These are phyloP conservation scores for Alauda arvensis DNA, from an alignment of 2,797 vertebrate genomes.

Conservation along the genomic window DNA sequence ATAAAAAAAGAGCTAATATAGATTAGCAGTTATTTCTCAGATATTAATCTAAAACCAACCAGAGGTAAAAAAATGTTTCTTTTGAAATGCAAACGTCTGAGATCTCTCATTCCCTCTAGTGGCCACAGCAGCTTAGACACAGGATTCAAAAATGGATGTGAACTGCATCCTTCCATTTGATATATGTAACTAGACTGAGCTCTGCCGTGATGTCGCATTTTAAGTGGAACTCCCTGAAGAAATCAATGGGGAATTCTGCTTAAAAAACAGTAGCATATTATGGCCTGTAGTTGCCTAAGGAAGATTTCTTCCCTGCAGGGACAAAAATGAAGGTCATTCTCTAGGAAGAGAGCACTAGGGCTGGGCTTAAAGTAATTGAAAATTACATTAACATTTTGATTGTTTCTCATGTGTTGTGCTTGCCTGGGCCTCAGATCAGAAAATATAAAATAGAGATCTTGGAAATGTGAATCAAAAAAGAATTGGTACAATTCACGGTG, in stretches of 20 bases:
- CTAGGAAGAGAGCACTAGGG: background rate
- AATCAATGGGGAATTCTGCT: constrained; percentile 46
- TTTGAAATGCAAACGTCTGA: background rate
- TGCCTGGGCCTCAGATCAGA: background rate
- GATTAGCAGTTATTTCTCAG: background rate
- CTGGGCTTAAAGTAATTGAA: constrained; percentile 37
- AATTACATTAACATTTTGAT: constrained; percentile 54
- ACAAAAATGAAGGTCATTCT: constrained; percentile 50
- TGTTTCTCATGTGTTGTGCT: constrained; percentile 8
- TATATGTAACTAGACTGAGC: constrained; percentile 1
- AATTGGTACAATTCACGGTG: background rate
- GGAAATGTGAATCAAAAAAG: background rate
- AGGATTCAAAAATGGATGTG: background rate
- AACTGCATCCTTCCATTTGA: background rate
- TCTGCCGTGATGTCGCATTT: constrained; percentile 31
- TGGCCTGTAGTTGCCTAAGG: background rate
- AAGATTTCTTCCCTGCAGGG: constrained; percentile 35
- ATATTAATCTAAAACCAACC: background rate
- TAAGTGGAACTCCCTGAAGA: constrained; percentile 45
- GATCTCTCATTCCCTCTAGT: constrained; percentile 40
- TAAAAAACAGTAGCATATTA: constrained; percentile 8
- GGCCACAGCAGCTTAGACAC: background rate
- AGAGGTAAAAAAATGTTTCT: background rate
- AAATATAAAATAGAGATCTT: background rate
- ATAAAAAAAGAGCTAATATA: background rate